Conservation (phyloP, 2,797 vertebrate species). For the Smutsia temminckii region DNA sequence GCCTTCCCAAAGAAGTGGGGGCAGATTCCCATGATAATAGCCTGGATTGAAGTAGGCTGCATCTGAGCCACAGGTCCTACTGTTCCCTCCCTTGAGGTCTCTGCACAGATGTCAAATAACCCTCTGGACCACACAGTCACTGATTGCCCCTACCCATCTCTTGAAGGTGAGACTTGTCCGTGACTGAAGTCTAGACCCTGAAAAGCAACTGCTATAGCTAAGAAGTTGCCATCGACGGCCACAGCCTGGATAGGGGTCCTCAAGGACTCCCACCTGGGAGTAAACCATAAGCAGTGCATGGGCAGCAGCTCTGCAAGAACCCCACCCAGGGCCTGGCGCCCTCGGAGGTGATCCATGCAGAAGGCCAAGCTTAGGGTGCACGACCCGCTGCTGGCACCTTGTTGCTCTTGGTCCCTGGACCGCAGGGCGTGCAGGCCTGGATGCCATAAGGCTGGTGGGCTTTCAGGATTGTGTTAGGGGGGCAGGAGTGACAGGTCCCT, state of each 20-base stretch:
- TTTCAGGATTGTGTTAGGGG: slow-evolving; percentile 88
- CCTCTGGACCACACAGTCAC: not conserved
- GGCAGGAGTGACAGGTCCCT: slow-evolving; percentile 89
- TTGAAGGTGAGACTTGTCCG: not conserved
- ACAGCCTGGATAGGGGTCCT: not conserved
- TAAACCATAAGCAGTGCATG: not conserved
- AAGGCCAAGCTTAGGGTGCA: not conserved
- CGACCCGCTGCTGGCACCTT: slow-evolving; percentile 82
- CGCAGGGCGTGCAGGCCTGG: slow-evolving; percentile 90
- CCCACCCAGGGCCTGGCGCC: not conserved
- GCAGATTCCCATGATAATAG: not conserved
- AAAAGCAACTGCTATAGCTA: not conserved
- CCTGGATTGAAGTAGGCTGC: not conserved
- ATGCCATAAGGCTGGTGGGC: slow-evolving; percentile 87
- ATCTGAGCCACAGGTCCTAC: not conserved
- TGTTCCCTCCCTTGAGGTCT: not conserved
- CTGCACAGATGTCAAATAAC: slow-evolving; percentile 6
- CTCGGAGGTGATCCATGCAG: not conserved
- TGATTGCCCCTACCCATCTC: not conserved
- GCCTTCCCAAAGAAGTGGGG: not conserved
- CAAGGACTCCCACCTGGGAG: not conserved
- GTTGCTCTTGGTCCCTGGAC: slow-evolving; percentile 92
- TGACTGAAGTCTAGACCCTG: not conserved
- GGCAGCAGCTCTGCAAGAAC: not conserved
- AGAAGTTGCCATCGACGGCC: not conserved